Conservation (phyloP, 2,113 vertebrate genomes). For the Anarrhichthys ocellatus region DNA sequence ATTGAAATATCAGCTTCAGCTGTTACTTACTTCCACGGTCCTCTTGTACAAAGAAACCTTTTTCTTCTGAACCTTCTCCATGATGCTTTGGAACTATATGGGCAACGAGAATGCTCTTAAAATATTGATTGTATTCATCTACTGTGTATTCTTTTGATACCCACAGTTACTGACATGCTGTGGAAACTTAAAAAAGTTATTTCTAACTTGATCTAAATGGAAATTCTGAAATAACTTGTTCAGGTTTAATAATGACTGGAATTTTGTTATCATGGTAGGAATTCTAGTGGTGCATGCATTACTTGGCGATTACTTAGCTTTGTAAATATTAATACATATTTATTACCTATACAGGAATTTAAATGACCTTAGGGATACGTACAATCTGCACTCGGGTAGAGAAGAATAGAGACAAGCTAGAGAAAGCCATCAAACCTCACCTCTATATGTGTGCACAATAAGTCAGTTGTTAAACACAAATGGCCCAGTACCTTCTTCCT, state of each 20-base stretch:
- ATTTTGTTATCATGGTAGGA: background rate
- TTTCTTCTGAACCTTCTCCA: conserved; percentile 93
- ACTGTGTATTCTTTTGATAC: background rate
- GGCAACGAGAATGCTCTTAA: conserved; percentile 16
- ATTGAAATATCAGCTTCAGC: background rate
- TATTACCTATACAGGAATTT: background rate
- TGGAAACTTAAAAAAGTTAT: background rate
- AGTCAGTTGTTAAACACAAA: conserved; percentile 4
- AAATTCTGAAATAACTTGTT: background rate
- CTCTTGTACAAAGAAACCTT: conserved; percentile 90
- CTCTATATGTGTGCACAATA: background rate
- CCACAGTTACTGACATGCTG: background rate
- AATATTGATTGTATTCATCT: background rate
- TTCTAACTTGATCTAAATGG: background rate
- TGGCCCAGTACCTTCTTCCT: conserved; percentile 89
- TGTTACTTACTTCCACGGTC: conserved; percentile 87
- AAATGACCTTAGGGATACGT: background rate
- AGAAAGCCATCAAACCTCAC: background rate
- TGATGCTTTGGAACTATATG: conserved; percentile 89
- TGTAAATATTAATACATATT: background rate
- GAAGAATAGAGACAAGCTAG: background rate
- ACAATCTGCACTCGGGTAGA: background rate
- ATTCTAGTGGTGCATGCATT: background rate
- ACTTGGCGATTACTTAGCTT: background rate
- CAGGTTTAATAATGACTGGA: background rate